phyloP scores from a whole-genome alignment of 2,888 invertebrate species.

The Harpagoxenus sublaevis region DNA sequence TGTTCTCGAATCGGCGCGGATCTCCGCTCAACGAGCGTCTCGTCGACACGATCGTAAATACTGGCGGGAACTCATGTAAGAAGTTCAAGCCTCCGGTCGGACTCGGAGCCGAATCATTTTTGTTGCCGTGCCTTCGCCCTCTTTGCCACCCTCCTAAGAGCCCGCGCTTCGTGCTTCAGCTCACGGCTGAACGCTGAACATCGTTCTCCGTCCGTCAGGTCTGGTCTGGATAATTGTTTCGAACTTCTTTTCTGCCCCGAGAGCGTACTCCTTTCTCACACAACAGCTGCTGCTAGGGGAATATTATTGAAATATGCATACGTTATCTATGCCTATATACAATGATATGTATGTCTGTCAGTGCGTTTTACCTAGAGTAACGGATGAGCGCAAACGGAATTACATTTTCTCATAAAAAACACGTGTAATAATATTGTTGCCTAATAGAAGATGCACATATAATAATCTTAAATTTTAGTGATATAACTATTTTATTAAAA shows the following conservation, averaged over 20 bases:
- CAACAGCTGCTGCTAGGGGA: background rate
- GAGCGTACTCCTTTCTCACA: constrained; percentile 29
- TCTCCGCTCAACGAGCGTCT: constrained; percentile 60
- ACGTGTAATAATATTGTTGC: background rate
- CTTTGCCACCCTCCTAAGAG: constrained; percentile 42
- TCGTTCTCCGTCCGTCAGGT: constrained; percentile 51
- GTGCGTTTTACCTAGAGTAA: background rate
- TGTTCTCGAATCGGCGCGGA: constrained; percentile 55
- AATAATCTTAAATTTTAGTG: background rate
- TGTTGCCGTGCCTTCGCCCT: constrained; percentile 62
- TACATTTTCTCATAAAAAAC: background rate
- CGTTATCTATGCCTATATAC: background rate
- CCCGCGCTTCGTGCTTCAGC: constrained; percentile 19
- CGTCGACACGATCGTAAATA: constrained; percentile 76
- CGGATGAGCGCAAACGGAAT: background rate
- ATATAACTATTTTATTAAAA: background rate
- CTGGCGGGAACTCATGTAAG: constrained; percentile 73
- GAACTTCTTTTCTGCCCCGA: constrained; percentile 45
- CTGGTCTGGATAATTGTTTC: constrained; percentile 52
- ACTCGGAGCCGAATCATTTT: constrained; percentile 74
- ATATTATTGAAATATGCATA: constrained; percentile 26
- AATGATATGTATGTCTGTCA: background rate
- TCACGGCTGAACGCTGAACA: constrained; percentile 46
- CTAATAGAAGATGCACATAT: background rate
- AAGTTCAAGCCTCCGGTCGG: constrained; percentile 72